A percentile compares a stretch with the other conserved stretches of the same genome.
Conservation (phyloP, 2,888 invertebrate genomes). For the Drosophila flavopinicola region DNA sequence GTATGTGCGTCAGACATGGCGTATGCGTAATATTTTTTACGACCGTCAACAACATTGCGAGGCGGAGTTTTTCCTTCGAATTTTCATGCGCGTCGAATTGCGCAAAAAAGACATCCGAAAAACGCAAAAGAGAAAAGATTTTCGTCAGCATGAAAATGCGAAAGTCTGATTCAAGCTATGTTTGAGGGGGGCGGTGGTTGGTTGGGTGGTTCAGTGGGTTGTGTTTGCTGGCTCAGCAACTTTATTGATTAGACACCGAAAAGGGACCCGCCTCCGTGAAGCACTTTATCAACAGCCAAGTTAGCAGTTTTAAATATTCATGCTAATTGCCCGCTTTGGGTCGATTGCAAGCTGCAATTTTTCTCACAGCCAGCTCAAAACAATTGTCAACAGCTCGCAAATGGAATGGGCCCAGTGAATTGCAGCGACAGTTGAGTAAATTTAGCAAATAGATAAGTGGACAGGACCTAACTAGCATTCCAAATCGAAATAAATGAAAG, state of each 20-base stretch:
- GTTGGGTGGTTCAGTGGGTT: neutral
- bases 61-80: slow-evolving; percentile 22
- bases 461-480: no score
- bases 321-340: slow-evolving; percentile 64
- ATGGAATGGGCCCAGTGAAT: slow-evolving; percentile 5
- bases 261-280: slow-evolving; percentile 25
- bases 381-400: slow-evolving; percentile 7
- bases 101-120: no score
- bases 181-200: slow-evolving; percentile 1
- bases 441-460: slow-evolving; percentile 1
- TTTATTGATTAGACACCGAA: slow-evolving; percentile 56
- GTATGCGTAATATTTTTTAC: slow-evolving; percentile 65
- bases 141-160: slow-evolving; percentile 59
- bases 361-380: slow-evolving; percentile 35
- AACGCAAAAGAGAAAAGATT: slow-evolving; percentile 32
- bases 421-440: neutral
- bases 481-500: no score
- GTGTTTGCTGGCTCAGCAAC: slow-evolving; percentile 48
- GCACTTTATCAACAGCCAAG: slow-evolving; percentile 54
- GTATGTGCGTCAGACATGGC: slow-evolving; percentile 54
- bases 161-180: slow-evolving; percentile 58
- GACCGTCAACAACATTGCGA: slow-evolving; percentile 46
- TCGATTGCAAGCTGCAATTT: slow-evolving; percentile 50
- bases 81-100: slow-evolving; percentile 51
- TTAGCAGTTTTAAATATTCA: slow-evolving; percentile 72